Conservation (phyloP, 2,113 vertebrate species). For the Perca flavescens region DNA sequence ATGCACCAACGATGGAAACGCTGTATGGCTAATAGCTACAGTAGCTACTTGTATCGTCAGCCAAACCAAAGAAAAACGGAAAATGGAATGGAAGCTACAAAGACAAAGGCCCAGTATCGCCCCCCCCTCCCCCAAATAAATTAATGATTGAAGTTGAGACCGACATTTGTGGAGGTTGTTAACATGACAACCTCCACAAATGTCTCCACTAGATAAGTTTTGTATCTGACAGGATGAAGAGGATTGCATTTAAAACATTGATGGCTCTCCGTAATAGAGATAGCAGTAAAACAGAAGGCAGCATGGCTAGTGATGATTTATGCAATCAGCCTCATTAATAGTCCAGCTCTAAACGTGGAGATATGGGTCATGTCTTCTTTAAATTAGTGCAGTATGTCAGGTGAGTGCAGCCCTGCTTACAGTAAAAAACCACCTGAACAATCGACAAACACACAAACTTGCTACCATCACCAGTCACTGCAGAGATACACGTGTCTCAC, state of each 20-base stretch:
- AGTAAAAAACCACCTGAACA: background rate
- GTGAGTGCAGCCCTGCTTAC: background rate
- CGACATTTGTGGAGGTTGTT: conserved; percentile 3
- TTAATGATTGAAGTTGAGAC: background rate
- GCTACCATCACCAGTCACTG: conserved; percentile 12
- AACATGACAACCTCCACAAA: too few species aligned
- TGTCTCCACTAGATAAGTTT: too few species aligned
- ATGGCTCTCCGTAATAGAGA: conserved; percentile 26
- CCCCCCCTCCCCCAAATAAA: too few species aligned
- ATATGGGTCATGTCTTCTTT: background rate
- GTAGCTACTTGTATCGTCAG: too few species aligned
- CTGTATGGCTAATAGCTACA: too few species aligned
- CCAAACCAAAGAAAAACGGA: too few species aligned
- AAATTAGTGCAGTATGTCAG: conserved; percentile 30
- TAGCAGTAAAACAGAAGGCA: conserved; percentile 29
- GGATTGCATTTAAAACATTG: conserved; percentile 49
- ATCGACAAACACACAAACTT: background rate
- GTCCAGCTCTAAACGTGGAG: conserved; percentile 19
- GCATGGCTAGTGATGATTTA: conserved; percentile 41
- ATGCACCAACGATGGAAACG: too few species aligned
- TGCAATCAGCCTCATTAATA: conserved; percentile 51
- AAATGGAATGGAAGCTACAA: too few species aligned
- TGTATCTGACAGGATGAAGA: conserved; percentile 20
- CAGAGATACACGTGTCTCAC: conserved; percentile 35
- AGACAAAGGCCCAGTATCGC: too few species aligned